Evolutionary conservation across 2,113 vertebrate genomes (phyloP).

Genomic region (Orthonyx spaldingii): DNA sequence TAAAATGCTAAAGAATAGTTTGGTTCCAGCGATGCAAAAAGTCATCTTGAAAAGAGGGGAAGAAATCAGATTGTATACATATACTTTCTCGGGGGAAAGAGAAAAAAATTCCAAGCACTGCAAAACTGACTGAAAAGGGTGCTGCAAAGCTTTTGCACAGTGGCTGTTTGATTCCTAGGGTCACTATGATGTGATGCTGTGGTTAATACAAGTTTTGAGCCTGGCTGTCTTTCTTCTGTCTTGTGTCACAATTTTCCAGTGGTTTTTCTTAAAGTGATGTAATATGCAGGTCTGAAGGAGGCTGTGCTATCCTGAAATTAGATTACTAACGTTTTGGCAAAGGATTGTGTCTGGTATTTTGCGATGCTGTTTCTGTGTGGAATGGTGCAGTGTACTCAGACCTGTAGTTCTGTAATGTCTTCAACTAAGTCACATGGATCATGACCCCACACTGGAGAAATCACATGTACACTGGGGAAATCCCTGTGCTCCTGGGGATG

Average conservation of each 20-base stretch:
- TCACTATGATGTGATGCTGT: neutral
- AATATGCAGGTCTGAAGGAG: neutral
- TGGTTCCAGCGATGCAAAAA: neutral
- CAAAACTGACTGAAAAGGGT: neutral
- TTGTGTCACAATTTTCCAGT: neutral
- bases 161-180: neutral
- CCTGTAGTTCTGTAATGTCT: neutral
- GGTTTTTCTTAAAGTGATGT: neutral
- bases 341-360: neutral
- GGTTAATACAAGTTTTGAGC: neutral
- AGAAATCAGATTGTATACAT: neutral
- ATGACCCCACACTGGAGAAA: neutral
- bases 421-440: neutral
- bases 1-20: neutral
- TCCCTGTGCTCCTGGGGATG: neutral
- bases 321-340: neutral
- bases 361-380: neutral
- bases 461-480: neutral
- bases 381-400: neutral
- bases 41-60: neutral
- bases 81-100: neutral
- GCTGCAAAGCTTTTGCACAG: neutral
- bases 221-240: neutral
- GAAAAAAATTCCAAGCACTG: neutral
- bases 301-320: neutral